Evolutionary conservation across 2,113 vertebrate species (phyloP).

Genomic region (Eudorcas thomsonii): DNA sequence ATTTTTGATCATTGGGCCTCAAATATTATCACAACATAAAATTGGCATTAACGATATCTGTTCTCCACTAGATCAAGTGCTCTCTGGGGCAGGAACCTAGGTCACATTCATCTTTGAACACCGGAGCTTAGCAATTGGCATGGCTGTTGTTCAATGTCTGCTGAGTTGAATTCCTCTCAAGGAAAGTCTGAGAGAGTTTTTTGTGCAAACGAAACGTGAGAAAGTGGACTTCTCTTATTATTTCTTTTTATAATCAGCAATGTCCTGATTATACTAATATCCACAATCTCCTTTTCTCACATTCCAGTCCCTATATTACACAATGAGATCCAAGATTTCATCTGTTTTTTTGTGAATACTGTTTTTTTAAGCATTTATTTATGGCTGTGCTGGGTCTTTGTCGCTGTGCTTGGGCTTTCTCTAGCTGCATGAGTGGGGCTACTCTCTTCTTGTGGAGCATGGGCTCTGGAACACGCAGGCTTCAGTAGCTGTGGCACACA

Average conservation of each 20-base stretch:
- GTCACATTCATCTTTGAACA: background rate
- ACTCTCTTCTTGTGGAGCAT: background rate
- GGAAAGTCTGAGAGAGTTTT: background rate
- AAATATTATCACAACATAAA: constrained; percentile 13
- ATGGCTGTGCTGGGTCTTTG: background rate
- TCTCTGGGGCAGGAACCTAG: background rate
- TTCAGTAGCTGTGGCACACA: background rate
- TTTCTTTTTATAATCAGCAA: background rate
- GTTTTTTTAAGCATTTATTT: background rate
- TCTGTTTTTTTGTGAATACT: background rate
- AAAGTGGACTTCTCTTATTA: background rate
- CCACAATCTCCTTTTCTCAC: constrained; percentile 11
- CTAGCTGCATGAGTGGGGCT: background rate
- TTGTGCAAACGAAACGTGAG: background rate
- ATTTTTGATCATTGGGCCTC: background rate
- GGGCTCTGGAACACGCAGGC: background rate
- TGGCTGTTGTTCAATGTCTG: background rate
- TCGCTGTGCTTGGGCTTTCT: background rate
- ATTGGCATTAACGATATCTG: background rate
- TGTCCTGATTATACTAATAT: background rate
- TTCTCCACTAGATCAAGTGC: background rate
- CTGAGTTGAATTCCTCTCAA: background rate
- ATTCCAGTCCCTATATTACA: background rate
- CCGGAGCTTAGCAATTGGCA: background rate
- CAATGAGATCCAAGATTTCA: background rate